Evolutionary conservation across 2,797 vertebrate species (phyloP).

Genomic region (Picus viridis): DNA sequence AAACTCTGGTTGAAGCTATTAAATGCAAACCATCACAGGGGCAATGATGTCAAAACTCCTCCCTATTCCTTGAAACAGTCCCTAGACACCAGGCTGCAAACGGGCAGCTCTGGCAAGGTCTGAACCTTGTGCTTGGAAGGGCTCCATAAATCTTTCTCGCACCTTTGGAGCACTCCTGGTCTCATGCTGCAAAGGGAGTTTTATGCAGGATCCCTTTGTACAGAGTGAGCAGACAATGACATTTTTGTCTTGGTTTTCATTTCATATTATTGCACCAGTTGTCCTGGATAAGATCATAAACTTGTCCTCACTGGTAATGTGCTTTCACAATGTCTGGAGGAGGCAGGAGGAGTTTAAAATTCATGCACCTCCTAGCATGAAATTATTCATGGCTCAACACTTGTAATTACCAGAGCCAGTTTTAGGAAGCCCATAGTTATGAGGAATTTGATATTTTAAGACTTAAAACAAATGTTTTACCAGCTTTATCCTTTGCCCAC

Average conservation of each 20-base stretch:
- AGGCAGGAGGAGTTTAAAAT: conserved; percentile 65
- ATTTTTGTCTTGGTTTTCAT: conserved; percentile 69
- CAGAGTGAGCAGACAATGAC: conserved; percentile 54
- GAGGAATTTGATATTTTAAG: conserved; percentile 86
- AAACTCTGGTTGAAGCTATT: background rate
- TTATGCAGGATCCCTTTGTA: conserved; percentile 46
- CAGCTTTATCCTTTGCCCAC: conserved; percentile 70
- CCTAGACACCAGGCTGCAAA: background rate
- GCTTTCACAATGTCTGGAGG: conserved; percentile 66
- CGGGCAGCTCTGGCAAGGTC: background rate
- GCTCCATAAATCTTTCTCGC: conserved; percentile 27
- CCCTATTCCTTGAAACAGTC: conserved; percentile 3
- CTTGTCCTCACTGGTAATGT: conserved; percentile 62
- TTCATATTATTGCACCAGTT: conserved; percentile 68
- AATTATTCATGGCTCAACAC: conserved; percentile 72
- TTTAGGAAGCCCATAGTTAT: conserved; percentile 72
- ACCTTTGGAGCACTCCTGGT: conserved; percentile 23
- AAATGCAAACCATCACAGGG: background rate
- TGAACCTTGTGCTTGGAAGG: background rate
- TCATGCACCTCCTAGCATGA: conserved; percentile 67
- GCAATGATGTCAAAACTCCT: background rate
- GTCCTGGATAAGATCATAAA: conserved; percentile 74
- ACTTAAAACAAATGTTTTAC: conserved; percentile 84
- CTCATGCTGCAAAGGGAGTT: conserved; percentile 24
- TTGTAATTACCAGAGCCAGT: conserved; percentile 71